Evolutionary conservation across 2,888 invertebrate genomes (phyloP).

Genomic region (Cacoxenus indagator): DNA sequence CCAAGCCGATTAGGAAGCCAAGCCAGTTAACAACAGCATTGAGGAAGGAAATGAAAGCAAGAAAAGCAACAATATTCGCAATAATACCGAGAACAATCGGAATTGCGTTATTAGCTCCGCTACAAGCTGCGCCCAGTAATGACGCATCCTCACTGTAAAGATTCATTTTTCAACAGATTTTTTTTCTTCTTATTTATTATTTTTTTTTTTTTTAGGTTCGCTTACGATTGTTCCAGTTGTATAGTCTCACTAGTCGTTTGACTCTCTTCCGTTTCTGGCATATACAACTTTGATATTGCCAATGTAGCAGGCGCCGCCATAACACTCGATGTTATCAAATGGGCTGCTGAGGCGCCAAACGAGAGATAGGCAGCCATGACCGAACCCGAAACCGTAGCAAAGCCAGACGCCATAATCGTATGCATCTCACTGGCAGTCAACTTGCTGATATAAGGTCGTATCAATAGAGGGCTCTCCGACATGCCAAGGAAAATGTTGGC

Average conservation of each 20-base stretch:
- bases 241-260: conserved; percentile 84
- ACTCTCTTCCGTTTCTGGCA: conserved; percentile 90
- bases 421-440: conserved; percentile 93
- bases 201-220: conserved; percentile 32
- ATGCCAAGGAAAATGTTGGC: conserved; percentile 95
- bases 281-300: conserved; percentile 89
- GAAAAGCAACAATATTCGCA: conserved; percentile 92
- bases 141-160: conserved; percentile 82
- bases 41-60: conserved; percentile 87
- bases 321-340: conserved; percentile 92
- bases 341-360: conserved; percentile 89
- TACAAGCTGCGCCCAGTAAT: conserved; percentile 90
- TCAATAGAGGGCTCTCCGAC: conserved; percentile 91
- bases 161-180: too few species aligned
- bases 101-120: conserved; percentile 87
- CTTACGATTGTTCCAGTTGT: conserved; percentile 78
- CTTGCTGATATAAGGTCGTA: conserved; percentile 85
- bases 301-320: conserved; percentile 97
- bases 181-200: too few species aligned
- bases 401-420: conserved; percentile 93
- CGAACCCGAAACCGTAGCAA: conserved; percentile 94
- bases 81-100: conserved; percentile 87
- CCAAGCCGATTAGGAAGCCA: conserved; percentile 82
- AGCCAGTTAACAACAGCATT: conserved; percentile 87
- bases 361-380: conserved; percentile 93